phyloP scores from a whole-genome alignment of 2,113 vertebrate species.

The Centropus bengalensis region DNA sequence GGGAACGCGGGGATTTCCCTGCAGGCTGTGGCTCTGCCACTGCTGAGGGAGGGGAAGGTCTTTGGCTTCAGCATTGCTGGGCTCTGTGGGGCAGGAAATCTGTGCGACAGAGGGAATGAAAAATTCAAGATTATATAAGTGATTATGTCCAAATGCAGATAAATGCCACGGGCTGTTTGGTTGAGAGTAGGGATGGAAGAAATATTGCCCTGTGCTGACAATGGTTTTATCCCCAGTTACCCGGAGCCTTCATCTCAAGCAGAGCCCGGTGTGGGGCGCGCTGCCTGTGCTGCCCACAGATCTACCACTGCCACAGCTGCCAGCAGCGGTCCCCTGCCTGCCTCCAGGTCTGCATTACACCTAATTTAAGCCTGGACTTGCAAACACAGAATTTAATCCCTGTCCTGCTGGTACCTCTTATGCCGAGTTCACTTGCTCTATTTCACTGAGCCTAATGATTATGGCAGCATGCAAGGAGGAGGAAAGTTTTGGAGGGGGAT shows the following conservation, averaged over 20 bases:
- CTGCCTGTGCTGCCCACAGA: background rate
- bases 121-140: accelerated
- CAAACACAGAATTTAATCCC: background rate
- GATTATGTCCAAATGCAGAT: background rate
- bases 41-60: background rate
- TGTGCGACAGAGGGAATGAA: accelerated
- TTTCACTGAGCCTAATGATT: background rate
- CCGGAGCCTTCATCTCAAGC: background rate
- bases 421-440: accelerated
- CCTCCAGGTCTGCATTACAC: accelerated
- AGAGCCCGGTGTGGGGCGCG: background rate
- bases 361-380: background rate
- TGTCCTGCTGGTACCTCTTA: background rate
- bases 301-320: accelerated
- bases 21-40: background rate
- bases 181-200: no score
- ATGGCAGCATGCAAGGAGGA: background rate
- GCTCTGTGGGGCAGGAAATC: background rate
- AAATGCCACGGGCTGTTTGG: accelerated
- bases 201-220: accelerated
- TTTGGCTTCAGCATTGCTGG: background rate
- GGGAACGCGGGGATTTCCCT: accelerated
- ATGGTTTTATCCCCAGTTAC: background rate
- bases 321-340: background rate
- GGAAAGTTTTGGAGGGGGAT: background rate